Evolutionary conservation across 2,888 invertebrate genomes (phyloP), one percentile per base, ranked within the genome.

Genomic region (Dicranocentrus wangi): DNA sequence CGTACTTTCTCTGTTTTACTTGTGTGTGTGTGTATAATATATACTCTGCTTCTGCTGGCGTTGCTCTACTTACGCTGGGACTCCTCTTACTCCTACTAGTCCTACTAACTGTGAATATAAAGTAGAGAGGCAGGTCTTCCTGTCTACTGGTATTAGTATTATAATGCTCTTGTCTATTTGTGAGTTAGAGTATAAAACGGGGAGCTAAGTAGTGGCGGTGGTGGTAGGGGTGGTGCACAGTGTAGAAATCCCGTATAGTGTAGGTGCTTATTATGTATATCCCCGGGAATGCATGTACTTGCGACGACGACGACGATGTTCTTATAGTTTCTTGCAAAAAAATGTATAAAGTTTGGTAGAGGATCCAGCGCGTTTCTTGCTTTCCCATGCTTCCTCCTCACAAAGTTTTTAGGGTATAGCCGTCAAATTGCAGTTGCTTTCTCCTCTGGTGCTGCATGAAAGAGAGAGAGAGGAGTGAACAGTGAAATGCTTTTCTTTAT

Each of bases 401-500:
- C 21, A 3, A n/a, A n/a, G n/a, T n/a, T n/a, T n/a, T n/a, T n/a
- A n/a, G n/a, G 13, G 28, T n/a, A 63, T 63, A 21, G 39, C 2
- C 10, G n/a, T 60, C 19, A 42, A 63, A 42, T 42, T 63, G 42
- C 63, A 63, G 63, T 63, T 42, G 7, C 28, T 63, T 63, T 42
- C 39, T 2, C 25, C 23, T 19, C 8, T 63, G 5, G 8, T 61
- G 19, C 28, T 60, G 23, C 13, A 61, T 47, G 53, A 19, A 55
- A 47, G n/a, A 39, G 39, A 39, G 5, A 1, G 43, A 19, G 53
- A n/a, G 58, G 42, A 65, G 23, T 63, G 53, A 42, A 72, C 32
- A 55, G 72, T 60, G 73, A 65, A 73, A 66, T 8, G 43, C 25
- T 43, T 75, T 58, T n/a, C n/a, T n/a, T 58, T 47, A 13, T 47